These are phyloP conservation scores for Blastomussa wellsi DNA, from an alignment of 92 coral and sea anemone species.

Conservation along the genomic window DNA sequence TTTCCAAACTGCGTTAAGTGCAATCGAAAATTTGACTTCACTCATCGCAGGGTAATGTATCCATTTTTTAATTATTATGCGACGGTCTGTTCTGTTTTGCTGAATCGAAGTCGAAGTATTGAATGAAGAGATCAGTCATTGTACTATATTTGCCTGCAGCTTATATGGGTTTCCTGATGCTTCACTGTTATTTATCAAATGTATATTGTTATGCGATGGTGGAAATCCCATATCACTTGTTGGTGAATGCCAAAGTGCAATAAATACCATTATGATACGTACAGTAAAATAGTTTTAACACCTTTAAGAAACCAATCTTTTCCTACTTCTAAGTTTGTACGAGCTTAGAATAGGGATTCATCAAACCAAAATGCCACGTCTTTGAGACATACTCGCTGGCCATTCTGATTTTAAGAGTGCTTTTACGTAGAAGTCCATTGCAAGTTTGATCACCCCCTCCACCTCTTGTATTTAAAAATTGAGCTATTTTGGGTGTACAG, in stretches of 20 bases:
- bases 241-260: background rate
- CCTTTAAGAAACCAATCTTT: no score
- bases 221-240: background rate
- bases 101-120: background rate
- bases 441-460: no score
- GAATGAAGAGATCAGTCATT: no score
- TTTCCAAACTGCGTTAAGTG: slow-evolving; percentile 95
- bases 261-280: background rate
- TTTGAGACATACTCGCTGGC: no score
- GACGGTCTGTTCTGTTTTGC: background rate
- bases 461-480: no score
- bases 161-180: background rate
- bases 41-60: slow-evolving; percentile 86
- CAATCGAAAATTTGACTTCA: slow-evolving; percentile 87
- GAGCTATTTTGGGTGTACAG: no score
- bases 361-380: no score
- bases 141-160: background rate
- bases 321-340: no score
- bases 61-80: background rate
- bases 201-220: background rate
- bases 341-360: no score
- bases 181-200: background rate
- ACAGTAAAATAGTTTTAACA: no score
- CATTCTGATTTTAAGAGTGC: no score
- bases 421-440: no score